Conservation (phyloP, 2,797 vertebrate genomes). For the Sphenopsis melanotis region DNA sequence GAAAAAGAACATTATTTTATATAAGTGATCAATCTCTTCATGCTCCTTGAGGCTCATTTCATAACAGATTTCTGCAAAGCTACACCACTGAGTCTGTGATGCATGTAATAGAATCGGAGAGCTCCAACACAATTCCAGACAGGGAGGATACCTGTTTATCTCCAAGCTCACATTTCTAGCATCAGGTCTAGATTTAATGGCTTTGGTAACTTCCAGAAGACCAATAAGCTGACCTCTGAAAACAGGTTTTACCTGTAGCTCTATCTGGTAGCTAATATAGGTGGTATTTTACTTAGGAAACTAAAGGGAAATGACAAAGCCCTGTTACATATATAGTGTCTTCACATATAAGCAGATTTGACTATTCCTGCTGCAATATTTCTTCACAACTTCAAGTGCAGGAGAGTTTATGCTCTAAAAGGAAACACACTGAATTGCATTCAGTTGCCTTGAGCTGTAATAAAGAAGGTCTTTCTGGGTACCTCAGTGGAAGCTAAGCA, state of each 20-base stretch:
- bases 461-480: not conserved
- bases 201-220: conserved; percentile 1
- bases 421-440: not conserved
- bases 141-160: conserved; percentile 49
- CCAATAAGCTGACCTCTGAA: conserved; percentile 6
- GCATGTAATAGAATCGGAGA: conserved; percentile 69
- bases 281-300: not conserved
- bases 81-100: conserved; percentile 56
- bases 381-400: not conserved
- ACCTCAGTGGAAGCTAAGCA: not conserved
- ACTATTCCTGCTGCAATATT: not conserved
- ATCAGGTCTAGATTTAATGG: conserved; percentile 8
- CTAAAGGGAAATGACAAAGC: not conserved
- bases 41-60: conserved; percentile 59
- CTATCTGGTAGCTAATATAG: not conserved
- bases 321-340: not conserved
- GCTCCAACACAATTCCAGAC: conserved; percentile 52
- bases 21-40: conserved; percentile 69
- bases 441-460: not conserved
- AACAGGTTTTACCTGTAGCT: not conserved
- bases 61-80: conserved; percentile 60
- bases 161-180: conserved; percentile 32
- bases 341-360: conserved; percentile 6
- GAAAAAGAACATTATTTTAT: conserved; percentile 71
- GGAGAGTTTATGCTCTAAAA: not conserved